Conservation (phyloP, 2,797 vertebrate species). For the Chelonia mydas region DNA sequence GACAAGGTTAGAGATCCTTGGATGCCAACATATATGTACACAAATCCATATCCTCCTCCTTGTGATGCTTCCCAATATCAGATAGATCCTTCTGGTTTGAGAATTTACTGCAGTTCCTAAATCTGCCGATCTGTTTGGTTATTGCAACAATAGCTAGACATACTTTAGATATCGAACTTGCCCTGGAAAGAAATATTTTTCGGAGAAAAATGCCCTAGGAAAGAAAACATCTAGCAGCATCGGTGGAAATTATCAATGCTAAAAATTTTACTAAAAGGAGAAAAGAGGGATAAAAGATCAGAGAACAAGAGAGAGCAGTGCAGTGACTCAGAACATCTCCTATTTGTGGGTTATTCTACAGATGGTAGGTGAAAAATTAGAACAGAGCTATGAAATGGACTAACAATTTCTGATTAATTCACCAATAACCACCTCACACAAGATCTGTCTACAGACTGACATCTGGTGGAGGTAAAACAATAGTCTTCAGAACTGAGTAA, state of each 20-base stretch:
- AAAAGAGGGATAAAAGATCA: neutral
- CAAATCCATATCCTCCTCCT: neutral
- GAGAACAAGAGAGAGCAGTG: neutral
- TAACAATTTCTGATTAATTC: neutral
- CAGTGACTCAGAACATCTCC: neutral
- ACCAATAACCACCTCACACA: neutral
- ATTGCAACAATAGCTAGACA: neutral
- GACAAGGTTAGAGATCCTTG: neutral
- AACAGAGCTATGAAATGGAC: neutral
- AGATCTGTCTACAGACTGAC: constrained; percentile 64
- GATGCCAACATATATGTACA: neutral
- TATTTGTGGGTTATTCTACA: neutral
- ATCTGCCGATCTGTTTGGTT: neutral
- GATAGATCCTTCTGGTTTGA: neutral
- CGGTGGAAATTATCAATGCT: constrained; percentile 10
- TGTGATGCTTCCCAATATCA: neutral
- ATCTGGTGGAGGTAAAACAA: constrained; percentile 64
- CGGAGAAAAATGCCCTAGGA: neutral
- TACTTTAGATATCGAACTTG: neutral
- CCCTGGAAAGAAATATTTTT: neutral
- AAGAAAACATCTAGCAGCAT: constrained; percentile 7
- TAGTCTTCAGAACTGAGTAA: neutral
- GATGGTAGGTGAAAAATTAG: neutral
- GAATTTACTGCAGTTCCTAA: neutral
- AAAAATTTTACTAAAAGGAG: constrained; percentile 38